Percentiles rank a stretch among this genome's conserved stretches.
phyloP scores from a whole-genome alignment of 2,797 vertebrate species.

The Diceros bicornis region DNA sequence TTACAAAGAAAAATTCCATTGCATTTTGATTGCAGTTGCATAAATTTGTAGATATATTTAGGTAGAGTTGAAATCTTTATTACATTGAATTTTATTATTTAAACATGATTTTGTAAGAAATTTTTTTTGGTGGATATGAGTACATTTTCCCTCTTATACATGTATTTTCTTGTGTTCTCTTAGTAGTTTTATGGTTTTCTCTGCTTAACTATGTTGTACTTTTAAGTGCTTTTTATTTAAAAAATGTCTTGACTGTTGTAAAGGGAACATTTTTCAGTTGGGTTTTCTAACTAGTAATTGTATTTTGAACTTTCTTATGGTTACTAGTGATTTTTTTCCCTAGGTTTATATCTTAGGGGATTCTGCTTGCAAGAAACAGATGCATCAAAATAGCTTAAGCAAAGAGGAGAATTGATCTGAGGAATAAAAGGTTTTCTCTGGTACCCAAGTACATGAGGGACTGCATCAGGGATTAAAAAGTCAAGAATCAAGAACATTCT shows the following conservation, averaged over 20 bases:
- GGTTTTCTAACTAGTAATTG: not conserved
- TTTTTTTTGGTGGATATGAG: not conserved
- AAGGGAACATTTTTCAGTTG: not conserved
- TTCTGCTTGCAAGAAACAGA: not conserved
- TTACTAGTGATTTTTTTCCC: not conserved
- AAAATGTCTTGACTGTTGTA: not conserved
- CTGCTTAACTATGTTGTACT: not conserved
- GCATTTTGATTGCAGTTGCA: not conserved
- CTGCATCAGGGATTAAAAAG: not conserved
- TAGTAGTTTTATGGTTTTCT: not conserved
- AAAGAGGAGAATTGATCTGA: not conserved
- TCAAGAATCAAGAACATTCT: not conserved
- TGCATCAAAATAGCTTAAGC: not conserved
- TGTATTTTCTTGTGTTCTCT: not conserved
- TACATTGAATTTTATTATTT: not conserved
- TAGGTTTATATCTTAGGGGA: not conserved
- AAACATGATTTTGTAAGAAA: not conserved
- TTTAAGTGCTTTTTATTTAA: not conserved
- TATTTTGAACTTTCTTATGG: not conserved
- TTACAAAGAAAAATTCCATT: not conserved
- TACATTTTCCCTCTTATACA: not conserved
- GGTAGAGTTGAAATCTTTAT: not conserved
- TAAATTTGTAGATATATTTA: conserved; percentile 21
- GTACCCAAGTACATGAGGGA: not conserved
- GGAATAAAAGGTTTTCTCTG: not conserved